Evolutionary conservation across 2,113 vertebrate species (phyloP), one percentile per base, ranked within the genome.

Genomic region (Takifugu bimaculatus): DNA sequence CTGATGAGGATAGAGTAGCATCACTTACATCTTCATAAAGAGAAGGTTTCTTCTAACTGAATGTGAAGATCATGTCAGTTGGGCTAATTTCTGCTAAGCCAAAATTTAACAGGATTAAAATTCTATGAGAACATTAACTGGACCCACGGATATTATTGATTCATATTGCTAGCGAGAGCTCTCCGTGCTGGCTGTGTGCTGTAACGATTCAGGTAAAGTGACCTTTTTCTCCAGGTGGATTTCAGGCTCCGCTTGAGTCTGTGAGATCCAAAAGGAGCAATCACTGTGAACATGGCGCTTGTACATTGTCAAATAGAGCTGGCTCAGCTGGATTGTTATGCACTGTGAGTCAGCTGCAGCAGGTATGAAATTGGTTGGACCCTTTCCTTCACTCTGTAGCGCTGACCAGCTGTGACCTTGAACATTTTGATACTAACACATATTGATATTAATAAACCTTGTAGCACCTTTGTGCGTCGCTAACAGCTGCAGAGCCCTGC

Each of bases 251-350:
- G 63, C 69, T 80, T 79, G 85, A 75, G 75, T 78, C 65, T 74
- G 65, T 2, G n/a, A 81, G 76, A 70, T 80, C 71, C 61, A 48
- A 80, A 81, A 82, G 66, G 54, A 83, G 61, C 63, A 70, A 68
- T 77, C 63, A 62, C 47, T 64, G 35, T 72, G 74, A 78, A 84
- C 72, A 75, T 75, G 80, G 75, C 73, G 74, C 60, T 71, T 74
- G 64, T 60, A 76, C 77, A 82, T 82, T 79, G 85, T 87, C 85
- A 88, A 83, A 84, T 68, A 61, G 63, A 77, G 68, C 75, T 12
- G 54, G 68, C 75, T 80, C 81, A 81, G 83, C 79, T 44, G 74
- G 81, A 79, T 83, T 83, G 69, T 77, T 82, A 85, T 79, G 74
- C 79, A 57, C 66, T 74, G 54, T 61, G 77, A 79, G 76, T 75